A percentile compares a stretch with the other conserved stretches of the same genome.
Conservation (phyloP, 2,888 invertebrate genomes). For the Rapana venosa region DNA sequence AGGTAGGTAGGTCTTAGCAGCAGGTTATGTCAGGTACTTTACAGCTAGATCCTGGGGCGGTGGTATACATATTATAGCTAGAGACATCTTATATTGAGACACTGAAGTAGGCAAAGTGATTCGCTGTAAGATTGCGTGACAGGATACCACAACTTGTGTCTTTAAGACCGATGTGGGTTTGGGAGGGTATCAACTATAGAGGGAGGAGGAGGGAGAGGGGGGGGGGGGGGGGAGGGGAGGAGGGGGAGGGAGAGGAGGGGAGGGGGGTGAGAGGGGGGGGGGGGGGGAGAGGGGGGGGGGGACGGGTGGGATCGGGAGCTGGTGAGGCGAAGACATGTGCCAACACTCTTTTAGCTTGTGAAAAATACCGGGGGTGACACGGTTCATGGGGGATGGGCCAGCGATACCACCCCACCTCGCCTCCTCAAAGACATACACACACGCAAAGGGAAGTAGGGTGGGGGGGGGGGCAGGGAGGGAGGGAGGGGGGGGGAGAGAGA, state of each 20-base stretch:
- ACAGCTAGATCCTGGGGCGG: too few relatives aligned
- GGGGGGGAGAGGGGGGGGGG: background rate
- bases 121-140: background rate
- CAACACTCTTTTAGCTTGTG: conserved; percentile 13
- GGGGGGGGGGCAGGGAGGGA: background rate
- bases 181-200: background rate
- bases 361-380: conserved; percentile 8
- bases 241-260: background rate
- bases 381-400: background rate
- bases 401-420: background rate
- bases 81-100: too few relatives aligned
- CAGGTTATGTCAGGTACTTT: too few relatives aligned
- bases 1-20: background rate
- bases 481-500: conserved; percentile 22
- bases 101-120: background rate
- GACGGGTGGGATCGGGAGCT: background rate
- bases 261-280: background rate
- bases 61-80: too few relatives aligned
- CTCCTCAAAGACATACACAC: background rate
- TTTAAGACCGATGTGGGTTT: too few relatives aligned
- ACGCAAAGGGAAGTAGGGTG: background rate
- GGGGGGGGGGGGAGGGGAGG: background rate
- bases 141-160: background rate
- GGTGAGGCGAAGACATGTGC: conserved; percentile 9
- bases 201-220: background rate